Conservation (phyloP, 2,797 vertebrate species). For the Malacoctenus gilli region DNA sequence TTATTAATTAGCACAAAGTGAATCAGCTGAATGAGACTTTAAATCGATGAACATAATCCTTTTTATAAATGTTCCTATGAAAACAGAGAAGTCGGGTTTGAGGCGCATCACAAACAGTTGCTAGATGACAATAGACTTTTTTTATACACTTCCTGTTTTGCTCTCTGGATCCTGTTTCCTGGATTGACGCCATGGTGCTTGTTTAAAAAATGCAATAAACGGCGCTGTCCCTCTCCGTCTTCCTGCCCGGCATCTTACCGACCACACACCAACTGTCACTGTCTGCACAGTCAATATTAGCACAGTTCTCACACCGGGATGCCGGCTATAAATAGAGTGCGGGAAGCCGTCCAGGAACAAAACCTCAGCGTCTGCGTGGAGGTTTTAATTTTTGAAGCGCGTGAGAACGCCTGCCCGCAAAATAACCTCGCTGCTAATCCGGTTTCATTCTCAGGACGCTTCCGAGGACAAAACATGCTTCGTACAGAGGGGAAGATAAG, state of each 20-base stretch:
- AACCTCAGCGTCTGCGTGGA: constrained; percentile 32
- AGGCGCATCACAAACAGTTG: too few relatives aligned
- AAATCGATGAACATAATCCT: constrained; percentile 5
- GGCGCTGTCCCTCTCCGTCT: constrained; percentile 28
- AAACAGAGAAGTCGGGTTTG: too few relatives aligned
- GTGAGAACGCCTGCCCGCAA: constrained; percentile 20
- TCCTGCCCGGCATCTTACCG: constrained; percentile 16
- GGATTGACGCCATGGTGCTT: constrained; percentile 14
- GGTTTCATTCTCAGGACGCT: constrained; percentile 45
- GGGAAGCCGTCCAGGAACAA: constrained; percentile 44
- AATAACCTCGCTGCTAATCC: constrained; percentile 41
- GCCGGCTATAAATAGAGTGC: constrained; percentile 47
- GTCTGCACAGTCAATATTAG: constrained; percentile 56
- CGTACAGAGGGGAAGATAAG: constrained; percentile 29
- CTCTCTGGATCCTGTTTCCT: constrained; percentile 8
- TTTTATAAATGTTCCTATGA: neutral
- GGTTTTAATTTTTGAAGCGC: constrained; percentile 43
- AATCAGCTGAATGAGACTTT: constrained; percentile 26
- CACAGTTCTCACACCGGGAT: constrained; percentile 33
- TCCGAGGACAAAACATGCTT: constrained; percentile 39
- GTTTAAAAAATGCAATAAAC: neutral
- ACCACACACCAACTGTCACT: constrained; percentile 39
- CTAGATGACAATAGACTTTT: constrained; percentile 1
- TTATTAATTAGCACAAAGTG: constrained; percentile 27
- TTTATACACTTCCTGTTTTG: constrained; percentile 2